Evolutionary conservation across 2,888 invertebrate genomes (phyloP), one percentile per base, ranked within the genome.

Genomic region (Ophraella communa): DNA sequence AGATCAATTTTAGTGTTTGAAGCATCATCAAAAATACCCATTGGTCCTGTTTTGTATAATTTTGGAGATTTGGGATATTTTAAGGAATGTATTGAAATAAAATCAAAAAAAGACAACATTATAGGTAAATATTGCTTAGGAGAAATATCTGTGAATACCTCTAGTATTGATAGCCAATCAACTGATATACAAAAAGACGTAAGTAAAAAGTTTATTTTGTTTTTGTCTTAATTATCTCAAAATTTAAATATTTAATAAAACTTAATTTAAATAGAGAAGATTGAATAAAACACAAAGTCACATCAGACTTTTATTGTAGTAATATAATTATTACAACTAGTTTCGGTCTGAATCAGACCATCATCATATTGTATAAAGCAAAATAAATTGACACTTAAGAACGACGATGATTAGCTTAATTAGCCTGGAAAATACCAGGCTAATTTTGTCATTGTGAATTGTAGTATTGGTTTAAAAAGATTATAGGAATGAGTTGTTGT

Each of bases 81-180:
- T 52, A 44, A 49, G 17, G 23, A 66, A 56, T 66, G 66, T 21
- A 56, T 53, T n/a, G 39, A 57, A 30, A 56, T 56, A 44, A 47
- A 52, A 21, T 53, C 63, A 0, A 18, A 4, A 27, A 17, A n/a
- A 23, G 60, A 66, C 21, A 59, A 63, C 17, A 56, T 66, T 23
- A 10, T 8, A 7, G 66, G 66, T 20, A 63, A 71, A 59, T 74
- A 75, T 62, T 75, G 75, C 39, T 33, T 73, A 20, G 72, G 70
- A 4, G 49, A 59, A 44, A 30, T 69, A 11, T 8, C 2, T 1
- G 24, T 60, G 7, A 60, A 60, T 35, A 21, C 11, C 11, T 53
- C 49, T 1, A n/a, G 44, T n/a, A 27, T 51, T n/a, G 20, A 49
- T 11, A 23, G 10, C 20, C 14, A 54, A 0, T 39, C 21, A 23